Conservation (phyloP, 2,888 invertebrate genomes). For the Ophion costatus region DNA sequence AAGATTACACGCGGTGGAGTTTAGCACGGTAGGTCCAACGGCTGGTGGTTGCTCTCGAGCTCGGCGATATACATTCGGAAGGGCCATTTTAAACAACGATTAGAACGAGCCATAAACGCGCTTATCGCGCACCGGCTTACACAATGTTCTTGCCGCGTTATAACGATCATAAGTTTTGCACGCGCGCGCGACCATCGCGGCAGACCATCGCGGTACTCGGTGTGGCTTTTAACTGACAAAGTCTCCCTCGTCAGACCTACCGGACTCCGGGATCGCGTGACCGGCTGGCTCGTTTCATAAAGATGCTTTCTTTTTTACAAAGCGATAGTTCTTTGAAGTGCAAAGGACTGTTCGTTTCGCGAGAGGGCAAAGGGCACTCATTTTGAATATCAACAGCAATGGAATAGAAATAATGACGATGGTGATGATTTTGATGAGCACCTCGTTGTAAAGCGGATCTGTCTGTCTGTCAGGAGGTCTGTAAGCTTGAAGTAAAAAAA, state of each 20-base stretch:
- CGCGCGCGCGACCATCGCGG: constrained; percentile 70
- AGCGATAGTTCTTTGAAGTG: neutral
- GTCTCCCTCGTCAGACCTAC: neutral
- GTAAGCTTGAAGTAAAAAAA: no score
- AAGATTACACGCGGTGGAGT: constrained; percentile 74
- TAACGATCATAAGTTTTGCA: constrained; percentile 75
- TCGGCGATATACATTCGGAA: constrained; percentile 68
- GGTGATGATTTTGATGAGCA: no score
- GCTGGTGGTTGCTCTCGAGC: neutral
- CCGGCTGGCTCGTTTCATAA: neutral
- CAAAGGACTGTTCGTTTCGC: neutral
- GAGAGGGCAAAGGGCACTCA: neutral
- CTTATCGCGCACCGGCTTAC: constrained; percentile 75
- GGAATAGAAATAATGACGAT: neutral
- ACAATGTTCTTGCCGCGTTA: constrained; percentile 74
- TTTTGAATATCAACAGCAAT: neutral
- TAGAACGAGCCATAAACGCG: constrained; percentile 77
- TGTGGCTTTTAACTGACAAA: neutral
- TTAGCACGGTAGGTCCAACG: constrained; percentile 67
- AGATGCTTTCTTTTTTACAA: constrained; percentile 6
- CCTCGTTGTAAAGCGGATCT: no score
- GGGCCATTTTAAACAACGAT: constrained; percentile 78
- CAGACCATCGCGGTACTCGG: constrained; percentile 13
- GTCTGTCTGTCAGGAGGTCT: no score
- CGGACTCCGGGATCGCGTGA: neutral